A percentile compares a stretch with the other conserved stretches of the same genome.
phyloP scores from a whole-genome alignment of 1,140 invertebrate genomes.

The Drosophila albomicans region DNA sequence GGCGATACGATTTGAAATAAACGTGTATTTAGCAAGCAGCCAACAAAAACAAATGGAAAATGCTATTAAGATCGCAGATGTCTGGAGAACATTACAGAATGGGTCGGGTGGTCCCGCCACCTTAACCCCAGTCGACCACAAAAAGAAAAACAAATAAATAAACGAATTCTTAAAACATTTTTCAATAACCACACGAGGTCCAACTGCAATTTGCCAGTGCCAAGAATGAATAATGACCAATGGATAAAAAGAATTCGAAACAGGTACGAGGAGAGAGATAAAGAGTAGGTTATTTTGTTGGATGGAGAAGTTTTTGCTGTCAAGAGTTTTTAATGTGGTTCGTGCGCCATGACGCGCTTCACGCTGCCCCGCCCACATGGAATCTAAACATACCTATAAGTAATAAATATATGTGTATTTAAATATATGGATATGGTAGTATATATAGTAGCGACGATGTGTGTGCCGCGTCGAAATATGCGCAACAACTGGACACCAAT shows the following conservation, averaged over 20 bases:
- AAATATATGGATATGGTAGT: constrained; percentile 15
- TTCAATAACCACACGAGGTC: constrained; percentile 33
- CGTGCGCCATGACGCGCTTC: constrained; percentile 12
- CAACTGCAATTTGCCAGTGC: constrained; percentile 34
- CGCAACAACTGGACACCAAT: constrained; percentile 74
- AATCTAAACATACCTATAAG: constrained; percentile 52
- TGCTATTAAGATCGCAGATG: constrained; percentile 30
- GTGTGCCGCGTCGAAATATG: constrained; percentile 70
- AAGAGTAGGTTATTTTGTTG: background rate
- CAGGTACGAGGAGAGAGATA: constrained; percentile 25
- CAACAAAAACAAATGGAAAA: constrained; percentile 39
- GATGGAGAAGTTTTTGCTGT: constrained; percentile 31
- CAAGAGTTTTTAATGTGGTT: constrained; percentile 25
- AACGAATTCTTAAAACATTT: constrained; percentile 25
- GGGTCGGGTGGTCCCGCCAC: background rate
- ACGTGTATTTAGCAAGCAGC: constrained; percentile 16
- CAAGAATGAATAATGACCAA: constrained; percentile 34
- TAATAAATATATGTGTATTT: constrained; percentile 36
- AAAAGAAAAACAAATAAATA: constrained; percentile 33
- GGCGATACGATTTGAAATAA: constrained; percentile 16
- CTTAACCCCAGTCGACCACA: background rate
- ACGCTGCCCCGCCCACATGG: constrained; percentile 44
- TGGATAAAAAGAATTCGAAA: constrained; percentile 7
- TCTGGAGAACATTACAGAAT: constrained; percentile 28
- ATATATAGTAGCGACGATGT: constrained; percentile 45